Evolutionary conservation across 2,113 vertebrate species (phyloP).

Genomic region (Crotalus tigris): DNA sequence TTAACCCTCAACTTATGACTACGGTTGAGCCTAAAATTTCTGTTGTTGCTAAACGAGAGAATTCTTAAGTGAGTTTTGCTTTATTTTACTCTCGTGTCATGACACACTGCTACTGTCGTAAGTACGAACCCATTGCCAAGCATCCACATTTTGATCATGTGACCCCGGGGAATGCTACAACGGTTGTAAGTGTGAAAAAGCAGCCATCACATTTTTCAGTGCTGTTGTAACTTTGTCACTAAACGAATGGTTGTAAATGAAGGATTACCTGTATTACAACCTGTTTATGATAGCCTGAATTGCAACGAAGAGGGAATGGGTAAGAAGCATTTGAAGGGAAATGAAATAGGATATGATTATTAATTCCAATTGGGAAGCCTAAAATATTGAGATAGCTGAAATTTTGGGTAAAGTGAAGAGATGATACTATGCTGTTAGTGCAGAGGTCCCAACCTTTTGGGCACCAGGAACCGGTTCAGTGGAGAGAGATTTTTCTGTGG

Average conservation of each 20-base stretch:
- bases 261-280: not conserved
- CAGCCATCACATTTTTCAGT: not conserved
- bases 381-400: not conserved
- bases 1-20: not conserved
- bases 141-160: not conserved
- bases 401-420: not conserved
- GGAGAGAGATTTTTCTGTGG: no score
- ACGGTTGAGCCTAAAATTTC: not conserved
- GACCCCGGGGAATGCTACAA: not conserved
- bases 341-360: not conserved
- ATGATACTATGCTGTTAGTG: not conserved
- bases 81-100: not conserved
- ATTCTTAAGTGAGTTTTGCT: not conserved
- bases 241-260: not conserved
- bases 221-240: not conserved
- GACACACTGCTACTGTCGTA: not conserved
- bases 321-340: not conserved
- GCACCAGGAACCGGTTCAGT: no score
- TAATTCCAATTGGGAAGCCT: not conserved
- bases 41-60: not conserved
- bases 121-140: not conserved
- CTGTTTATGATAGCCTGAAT: not conserved
- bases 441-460: no score
- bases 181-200: not conserved
- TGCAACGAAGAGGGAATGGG: not conserved